These are phyloP conservation scores for Eufriesea mexicana DNA, from an alignment of 1,140 invertebrate genomes.

Conservation along the genomic window DNA sequence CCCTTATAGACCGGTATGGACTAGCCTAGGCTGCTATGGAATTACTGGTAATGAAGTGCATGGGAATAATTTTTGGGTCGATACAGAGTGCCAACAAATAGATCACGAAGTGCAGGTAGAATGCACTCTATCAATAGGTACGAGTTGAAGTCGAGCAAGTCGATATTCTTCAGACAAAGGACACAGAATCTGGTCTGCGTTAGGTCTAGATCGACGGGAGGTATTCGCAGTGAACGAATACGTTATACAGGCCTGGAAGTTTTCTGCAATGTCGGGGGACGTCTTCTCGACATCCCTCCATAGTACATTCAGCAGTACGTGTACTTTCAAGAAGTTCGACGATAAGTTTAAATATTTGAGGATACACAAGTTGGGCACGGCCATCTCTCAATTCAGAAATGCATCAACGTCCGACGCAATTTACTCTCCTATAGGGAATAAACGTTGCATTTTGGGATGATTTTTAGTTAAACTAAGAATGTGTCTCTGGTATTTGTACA, in stretches of 20 bases:
- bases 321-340: slow-evolving; percentile 11
- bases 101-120: background rate
- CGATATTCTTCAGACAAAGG: slow-evolving; percentile 26
- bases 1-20: no score
- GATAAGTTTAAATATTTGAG: slow-evolving; percentile 59
- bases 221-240: background rate
- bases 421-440: background rate
- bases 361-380: slow-evolving; percentile 17
- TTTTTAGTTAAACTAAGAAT: no score
- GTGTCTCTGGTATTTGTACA: no score
- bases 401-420: background rate
- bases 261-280: background rate
- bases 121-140: slow-evolving; percentile 43
- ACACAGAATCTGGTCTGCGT: background rate
- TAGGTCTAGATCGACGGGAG: background rate
- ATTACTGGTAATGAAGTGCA: no score
- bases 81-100: no score
- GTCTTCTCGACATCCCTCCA: background rate
- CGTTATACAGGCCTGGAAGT: background rate
- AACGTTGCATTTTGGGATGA: background rate
- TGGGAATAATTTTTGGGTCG: no score
- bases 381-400: slow-evolving; percentile 18
- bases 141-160: slow-evolving; percentile 20
- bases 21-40: no score
- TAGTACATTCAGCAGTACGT: slow-evolving; percentile 16